phyloP scores from a whole-genome alignment of 2,888 invertebrate genomes.

The Plebejus argus region DNA sequence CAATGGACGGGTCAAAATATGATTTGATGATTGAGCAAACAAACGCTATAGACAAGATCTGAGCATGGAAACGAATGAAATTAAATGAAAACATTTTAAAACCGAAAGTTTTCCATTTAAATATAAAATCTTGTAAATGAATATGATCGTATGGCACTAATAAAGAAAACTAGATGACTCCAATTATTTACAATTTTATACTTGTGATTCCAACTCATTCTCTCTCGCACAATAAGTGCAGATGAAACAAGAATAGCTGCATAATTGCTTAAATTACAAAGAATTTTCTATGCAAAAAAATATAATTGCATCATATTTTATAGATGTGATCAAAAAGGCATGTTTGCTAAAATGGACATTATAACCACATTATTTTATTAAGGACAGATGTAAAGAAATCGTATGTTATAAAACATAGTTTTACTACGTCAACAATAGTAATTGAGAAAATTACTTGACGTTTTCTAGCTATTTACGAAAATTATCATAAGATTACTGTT shows the following conservation, averaged over 20 bases:
- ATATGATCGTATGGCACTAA: slow-evolving; percentile 35
- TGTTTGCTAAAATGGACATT: background rate
- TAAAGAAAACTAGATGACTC: slow-evolving; percentile 22
- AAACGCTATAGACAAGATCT: slow-evolving; percentile 23
- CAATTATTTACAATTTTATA: slow-evolving; percentile 6
- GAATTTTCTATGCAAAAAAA: background rate
- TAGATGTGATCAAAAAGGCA: background rate
- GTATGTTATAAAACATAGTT: background rate
- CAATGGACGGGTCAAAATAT: slow-evolving; percentile 64
- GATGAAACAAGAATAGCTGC: background rate
- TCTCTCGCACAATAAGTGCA: background rate
- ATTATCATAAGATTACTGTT: background rate
- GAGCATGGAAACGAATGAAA: slow-evolving; percentile 15
- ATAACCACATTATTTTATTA: background rate
- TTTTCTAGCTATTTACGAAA: background rate
- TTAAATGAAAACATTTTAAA: background rate
- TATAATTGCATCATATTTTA: background rate
- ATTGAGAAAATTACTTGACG: slow-evolving; percentile 2
- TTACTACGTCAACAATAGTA: slow-evolving; percentile 1
- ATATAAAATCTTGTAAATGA: background rate
- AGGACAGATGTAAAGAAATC: slow-evolving; percentile 1
- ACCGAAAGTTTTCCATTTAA: background rate
- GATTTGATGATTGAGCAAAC: slow-evolving; percentile 57
- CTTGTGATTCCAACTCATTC: background rate
- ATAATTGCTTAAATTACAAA: background rate